Evolutionary conservation across 2,113 vertebrate species (phyloP).

Genomic region (Brienomyrus longianalis): DNA sequence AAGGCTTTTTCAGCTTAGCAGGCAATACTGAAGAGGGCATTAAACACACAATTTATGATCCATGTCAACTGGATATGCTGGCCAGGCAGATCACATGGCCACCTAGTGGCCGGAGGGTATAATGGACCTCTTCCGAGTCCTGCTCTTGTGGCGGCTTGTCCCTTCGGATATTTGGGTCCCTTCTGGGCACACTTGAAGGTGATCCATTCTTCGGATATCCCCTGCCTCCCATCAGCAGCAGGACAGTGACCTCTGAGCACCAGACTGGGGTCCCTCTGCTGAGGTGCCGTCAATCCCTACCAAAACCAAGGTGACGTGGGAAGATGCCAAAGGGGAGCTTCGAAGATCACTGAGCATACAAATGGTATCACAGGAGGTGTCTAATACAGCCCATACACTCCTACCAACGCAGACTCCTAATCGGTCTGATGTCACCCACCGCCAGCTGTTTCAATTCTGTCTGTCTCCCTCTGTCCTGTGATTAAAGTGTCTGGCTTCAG

Average conservation of each 20-base stretch:
- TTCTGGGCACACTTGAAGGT: not conserved
- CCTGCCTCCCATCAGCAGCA: conserved; percentile 45
- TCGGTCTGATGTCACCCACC: not conserved
- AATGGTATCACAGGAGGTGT: not conserved
- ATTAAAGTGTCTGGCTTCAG: not conserved
- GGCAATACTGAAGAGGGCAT: conserved; percentile 7
- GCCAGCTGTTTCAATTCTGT: not conserved
- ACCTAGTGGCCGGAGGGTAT: not conserved
- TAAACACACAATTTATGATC: not conserved
- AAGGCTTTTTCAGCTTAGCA: not conserved
- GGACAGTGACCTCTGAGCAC: conserved; percentile 27
- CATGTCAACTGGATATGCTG: not conserved
- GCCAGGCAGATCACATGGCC: not conserved
- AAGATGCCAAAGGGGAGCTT: not conserved
- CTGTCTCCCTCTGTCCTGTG: not conserved
- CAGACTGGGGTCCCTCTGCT: conserved; percentile 19
- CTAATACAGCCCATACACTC: not conserved
- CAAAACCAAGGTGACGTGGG: not conserved
- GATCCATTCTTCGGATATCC: not conserved
- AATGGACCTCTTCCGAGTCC: not conserved
- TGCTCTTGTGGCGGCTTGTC: not conserved
- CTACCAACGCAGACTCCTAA: not conserved
- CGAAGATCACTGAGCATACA: not conserved
- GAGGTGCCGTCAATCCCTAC: conserved; percentile 34
- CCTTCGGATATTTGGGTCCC: not conserved